These are phyloP conservation scores for Hirundichthys speculiger DNA, from an alignment of 2,113 vertebrate species.

Conservation along the genomic window DNA sequence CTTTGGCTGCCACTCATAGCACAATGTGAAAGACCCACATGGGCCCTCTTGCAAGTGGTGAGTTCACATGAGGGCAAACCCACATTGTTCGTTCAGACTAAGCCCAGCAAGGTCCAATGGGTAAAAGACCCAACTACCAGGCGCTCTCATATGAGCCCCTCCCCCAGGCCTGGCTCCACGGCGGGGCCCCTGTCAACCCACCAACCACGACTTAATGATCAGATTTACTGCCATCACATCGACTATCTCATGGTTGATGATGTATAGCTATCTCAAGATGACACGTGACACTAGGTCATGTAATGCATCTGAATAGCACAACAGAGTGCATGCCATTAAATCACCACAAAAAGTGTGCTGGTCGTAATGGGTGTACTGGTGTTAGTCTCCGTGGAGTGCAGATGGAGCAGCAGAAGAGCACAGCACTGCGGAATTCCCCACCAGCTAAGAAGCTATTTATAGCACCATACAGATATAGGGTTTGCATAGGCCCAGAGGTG, in stretches of 20 bases:
- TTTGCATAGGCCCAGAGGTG: conserved; percentile 41
- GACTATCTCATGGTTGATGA: conserved; percentile 38
- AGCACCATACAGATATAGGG: conserved; percentile 55
- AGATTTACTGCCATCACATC: conserved; percentile 35
- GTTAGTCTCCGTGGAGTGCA: conserved; percentile 55
- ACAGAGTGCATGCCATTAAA: conserved; percentile 16
- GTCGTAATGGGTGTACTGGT: conserved; percentile 59
- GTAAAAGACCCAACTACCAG: too few relatives aligned
- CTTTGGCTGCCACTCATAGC: too few relatives aligned
- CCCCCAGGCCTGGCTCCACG: too few relatives aligned
- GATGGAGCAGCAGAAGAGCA: conserved; percentile 64
- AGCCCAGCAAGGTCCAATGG: too few relatives aligned
- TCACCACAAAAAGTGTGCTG: conserved; percentile 34
- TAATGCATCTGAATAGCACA: conserved; percentile 2
- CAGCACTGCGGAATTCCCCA: conserved; percentile 76
- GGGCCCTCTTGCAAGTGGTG: too few relatives aligned
- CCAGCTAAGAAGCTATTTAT: conserved; percentile 76
- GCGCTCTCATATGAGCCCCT: too few relatives aligned
- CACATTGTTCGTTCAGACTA: too few relatives aligned
- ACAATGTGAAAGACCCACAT: too few relatives aligned
- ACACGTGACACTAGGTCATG: conserved; percentile 55
- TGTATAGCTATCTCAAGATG: conserved; percentile 40
- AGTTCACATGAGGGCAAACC: too few relatives aligned
- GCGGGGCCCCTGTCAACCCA: conserved; percentile 15
- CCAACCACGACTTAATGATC: conserved; percentile 32